These are phyloP conservation scores for Mystacornis crossleyi DNA, from an alignment of 2,113 vertebrate genomes.

Conservation along the genomic window DNA sequence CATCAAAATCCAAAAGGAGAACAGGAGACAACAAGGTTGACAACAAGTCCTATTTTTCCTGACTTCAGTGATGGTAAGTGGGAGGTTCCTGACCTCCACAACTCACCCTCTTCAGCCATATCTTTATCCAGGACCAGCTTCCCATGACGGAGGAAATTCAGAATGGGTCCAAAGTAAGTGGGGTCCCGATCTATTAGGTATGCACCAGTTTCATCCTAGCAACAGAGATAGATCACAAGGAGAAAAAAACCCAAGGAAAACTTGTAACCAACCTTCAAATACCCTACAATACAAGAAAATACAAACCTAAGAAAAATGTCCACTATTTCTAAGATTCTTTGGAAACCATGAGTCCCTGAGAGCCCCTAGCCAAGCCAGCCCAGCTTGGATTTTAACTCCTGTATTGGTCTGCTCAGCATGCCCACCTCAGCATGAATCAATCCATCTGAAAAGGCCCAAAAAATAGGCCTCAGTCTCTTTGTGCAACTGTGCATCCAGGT, in stretches of 20 bases:
- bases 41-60: not conserved
- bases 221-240: not conserved
- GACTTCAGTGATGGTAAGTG: not conserved
- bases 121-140: constrained; percentile 98
- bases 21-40: not conserved
- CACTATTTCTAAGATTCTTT: not conserved
- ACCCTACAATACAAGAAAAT: not conserved
- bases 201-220: constrained; percentile 94
- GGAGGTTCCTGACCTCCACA: not conserved
- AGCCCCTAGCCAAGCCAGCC: not conserved
- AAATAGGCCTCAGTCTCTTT: not conserved
- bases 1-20: not conserved
- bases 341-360: not conserved
- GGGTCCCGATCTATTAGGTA: constrained; percentile 98
- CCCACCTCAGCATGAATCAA: not conserved
- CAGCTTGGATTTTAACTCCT: not conserved
- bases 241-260: not conserved
- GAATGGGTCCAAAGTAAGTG: constrained; percentile 97
- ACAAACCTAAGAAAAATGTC: not conserved
- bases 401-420: not conserved
- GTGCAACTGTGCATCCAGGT: not conserved
- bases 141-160: constrained; percentile 95
- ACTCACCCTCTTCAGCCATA: constrained; percentile 95
- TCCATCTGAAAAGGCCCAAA: not conserved
- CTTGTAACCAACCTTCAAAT: not conserved